phyloP scores from a whole-genome alignment of 2,113 vertebrate genomes.

The Tetrao urogallus region DNA sequence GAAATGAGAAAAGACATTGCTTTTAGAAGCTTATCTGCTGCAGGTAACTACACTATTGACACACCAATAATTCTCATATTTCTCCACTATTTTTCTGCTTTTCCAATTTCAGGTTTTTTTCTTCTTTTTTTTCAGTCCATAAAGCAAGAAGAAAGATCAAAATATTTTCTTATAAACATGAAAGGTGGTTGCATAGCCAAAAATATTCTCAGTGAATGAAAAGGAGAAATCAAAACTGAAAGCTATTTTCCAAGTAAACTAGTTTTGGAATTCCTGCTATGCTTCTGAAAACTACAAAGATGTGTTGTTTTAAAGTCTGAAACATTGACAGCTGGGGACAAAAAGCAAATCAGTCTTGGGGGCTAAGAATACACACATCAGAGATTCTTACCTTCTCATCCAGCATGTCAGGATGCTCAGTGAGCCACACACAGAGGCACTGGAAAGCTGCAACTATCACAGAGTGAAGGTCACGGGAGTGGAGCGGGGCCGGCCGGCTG shows the following conservation, averaged over 20 bases:
- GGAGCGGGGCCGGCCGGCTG: conserved; percentile 92
- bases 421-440: conserved; percentile 96
- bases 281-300: not conserved
- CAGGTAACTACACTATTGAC: not conserved
- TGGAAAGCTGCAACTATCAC: conserved; percentile 98
- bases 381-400: conserved; percentile 87
- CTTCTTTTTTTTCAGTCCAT: not conserved
- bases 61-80: not conserved
- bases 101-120: not conserved
- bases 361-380: fast-evolving
- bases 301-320: not conserved
- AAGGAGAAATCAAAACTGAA: not conserved
- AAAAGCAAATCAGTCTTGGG: not conserved
- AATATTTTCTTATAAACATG: not conserved
- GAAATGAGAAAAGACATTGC: not conserved
- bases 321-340: fast-evolving
- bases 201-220: not conserved
- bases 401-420: conserved; percentile 93
- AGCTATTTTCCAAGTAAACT: not conserved
- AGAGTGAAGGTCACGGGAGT: conserved; percentile 95
- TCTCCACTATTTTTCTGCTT: not conserved
- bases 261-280: not conserved
- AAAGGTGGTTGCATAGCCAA: not conserved
- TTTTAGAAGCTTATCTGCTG: not conserved
- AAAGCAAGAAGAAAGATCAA: not conserved